Percentiles rank a stretch among this genome's conserved stretches.
Evolutionary conservation across 2,113 vertebrate species (phyloP).

Genomic region (Pionites leucogaster): DNA sequence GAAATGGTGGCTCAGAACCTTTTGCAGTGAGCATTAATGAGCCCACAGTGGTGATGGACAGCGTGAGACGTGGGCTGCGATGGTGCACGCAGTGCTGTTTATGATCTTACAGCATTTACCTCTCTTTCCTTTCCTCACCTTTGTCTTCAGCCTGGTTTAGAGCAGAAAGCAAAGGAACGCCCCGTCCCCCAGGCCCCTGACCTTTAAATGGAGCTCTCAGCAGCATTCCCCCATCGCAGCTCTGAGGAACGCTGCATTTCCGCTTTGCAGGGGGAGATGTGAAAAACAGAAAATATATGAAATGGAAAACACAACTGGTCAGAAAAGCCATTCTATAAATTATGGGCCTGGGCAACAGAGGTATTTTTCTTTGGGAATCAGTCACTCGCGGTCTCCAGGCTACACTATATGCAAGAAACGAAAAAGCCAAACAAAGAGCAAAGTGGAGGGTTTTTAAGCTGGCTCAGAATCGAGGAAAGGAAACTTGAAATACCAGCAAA

Average conservation of each 20-base stretch:
- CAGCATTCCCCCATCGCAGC: background rate
- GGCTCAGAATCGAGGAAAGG: slow-evolving; percentile 14
- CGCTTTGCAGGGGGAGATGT: slow-evolving; percentile 6
- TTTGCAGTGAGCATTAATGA: background rate
- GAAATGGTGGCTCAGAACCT: background rate
- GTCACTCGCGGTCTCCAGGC: slow-evolving; percentile 48
- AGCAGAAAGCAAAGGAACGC: background rate
- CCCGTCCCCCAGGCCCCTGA: background rate
- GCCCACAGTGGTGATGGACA: background rate
- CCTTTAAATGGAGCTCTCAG: slow-evolving; percentile 35
- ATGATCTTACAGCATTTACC: background rate
- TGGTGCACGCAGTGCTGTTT: background rate
- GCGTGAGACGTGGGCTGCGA: fast-evolving
- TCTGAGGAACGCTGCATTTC: background rate
- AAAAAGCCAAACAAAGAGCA: slow-evolving; percentile 64
- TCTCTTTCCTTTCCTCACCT: slow-evolving; percentile 28
- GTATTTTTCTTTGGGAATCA: slow-evolving; percentile 75
- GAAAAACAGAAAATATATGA: slow-evolving; percentile 65
- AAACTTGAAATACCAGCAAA: slow-evolving; percentile 42
- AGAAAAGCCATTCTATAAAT: slow-evolving; percentile 58
- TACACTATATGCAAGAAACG: slow-evolving; percentile 69
- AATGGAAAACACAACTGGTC: slow-evolving; percentile 62
- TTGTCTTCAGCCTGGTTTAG: background rate
- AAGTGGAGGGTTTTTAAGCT: slow-evolving; percentile 28
- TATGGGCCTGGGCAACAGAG: slow-evolving; percentile 56